phyloP scores from a whole-genome alignment of 2,797 vertebrate genomes.

The Melanotaenia trifasciata region DNA sequence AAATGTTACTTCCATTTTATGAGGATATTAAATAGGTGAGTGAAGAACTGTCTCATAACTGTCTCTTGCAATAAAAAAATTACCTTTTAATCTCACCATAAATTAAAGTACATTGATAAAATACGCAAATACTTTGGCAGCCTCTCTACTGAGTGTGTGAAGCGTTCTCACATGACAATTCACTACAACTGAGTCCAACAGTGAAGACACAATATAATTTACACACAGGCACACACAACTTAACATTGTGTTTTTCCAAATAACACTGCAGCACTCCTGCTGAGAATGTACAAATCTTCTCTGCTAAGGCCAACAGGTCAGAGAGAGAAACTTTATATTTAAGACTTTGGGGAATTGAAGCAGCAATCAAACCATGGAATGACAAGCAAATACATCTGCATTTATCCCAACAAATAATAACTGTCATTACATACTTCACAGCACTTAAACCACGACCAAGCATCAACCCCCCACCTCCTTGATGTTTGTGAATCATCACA shows the following conservation, averaged over 20 bases:
- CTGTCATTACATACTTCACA: constrained; percentile 23
- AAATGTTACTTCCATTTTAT: no score
- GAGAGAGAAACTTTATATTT: constrained; percentile 14
- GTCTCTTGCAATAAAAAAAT: no score
- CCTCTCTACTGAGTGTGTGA: neutral
- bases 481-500: constrained; percentile 59
- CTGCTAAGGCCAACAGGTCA: constrained; percentile 22
- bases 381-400: constrained; percentile 13
- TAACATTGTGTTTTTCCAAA: constrained; percentile 15
- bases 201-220: constrained; percentile 28
- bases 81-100: no score
- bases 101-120: no score
- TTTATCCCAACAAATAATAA: constrained; percentile 38
- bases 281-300: constrained; percentile 25
- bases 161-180: neutral
- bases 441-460: constrained; percentile 32
- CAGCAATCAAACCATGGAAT: constrained; percentile 22
- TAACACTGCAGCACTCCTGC: neutral
- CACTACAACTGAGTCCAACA: neutral
- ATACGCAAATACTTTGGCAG: no score
- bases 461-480: constrained; percentile 30
- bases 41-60: no score
- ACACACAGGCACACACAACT: constrained; percentile 1
- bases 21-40: no score
- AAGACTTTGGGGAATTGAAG: constrained; percentile 14